phyloP scores from a whole-genome alignment of 2,797 vertebrate species.

The Tadarida brasiliensis region DNA sequence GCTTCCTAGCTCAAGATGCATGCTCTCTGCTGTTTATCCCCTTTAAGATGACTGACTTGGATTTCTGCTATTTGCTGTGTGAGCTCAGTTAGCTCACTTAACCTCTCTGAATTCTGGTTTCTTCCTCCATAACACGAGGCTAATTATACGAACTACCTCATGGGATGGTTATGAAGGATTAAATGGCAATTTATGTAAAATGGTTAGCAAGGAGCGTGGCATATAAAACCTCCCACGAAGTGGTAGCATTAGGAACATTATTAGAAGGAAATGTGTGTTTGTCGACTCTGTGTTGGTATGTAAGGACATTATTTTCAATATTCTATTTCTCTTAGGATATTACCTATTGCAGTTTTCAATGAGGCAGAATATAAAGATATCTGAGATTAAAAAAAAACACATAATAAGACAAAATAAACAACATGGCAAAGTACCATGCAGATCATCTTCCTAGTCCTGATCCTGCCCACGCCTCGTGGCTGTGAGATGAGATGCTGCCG shows the following conservation, averaged over 20 bases:
- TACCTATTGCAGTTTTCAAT: slow-evolving; percentile 22
- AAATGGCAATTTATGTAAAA: slow-evolving; percentile 45
- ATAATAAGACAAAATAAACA: slow-evolving; percentile 26
- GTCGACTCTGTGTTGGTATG: background rate
- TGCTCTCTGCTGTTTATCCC: background rate
- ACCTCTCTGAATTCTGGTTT: slow-evolving; percentile 31
- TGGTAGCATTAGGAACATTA: background rate
- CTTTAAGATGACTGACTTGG: background rate
- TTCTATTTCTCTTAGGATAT: slow-evolving; percentile 35
- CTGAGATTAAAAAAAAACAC: background rate
- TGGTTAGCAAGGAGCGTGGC: background rate
- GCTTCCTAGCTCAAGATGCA: background rate
- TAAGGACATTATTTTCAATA: slow-evolving; percentile 29
- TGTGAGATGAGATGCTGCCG: slow-evolving; percentile 26
- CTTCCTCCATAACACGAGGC: slow-evolving; percentile 2
- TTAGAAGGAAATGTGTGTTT: background rate
- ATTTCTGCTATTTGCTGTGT: slow-evolving; percentile 45
- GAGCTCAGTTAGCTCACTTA: slow-evolving; percentile 15
- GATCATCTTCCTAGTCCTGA: background rate
- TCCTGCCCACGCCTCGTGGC: background rate
- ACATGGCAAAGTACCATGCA: background rate
- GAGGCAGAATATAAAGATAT: background rate
- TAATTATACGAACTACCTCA: slow-evolving; percentile 25
- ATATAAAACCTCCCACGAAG: slow-evolving; percentile 11
- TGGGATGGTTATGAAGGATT: slow-evolving; percentile 46